Percentiles rank a stretch among this genome's conserved stretches.
Evolutionary conservation across 2,888 invertebrate species (phyloP).

Genomic region (Pristionchus mayeri): DNA sequence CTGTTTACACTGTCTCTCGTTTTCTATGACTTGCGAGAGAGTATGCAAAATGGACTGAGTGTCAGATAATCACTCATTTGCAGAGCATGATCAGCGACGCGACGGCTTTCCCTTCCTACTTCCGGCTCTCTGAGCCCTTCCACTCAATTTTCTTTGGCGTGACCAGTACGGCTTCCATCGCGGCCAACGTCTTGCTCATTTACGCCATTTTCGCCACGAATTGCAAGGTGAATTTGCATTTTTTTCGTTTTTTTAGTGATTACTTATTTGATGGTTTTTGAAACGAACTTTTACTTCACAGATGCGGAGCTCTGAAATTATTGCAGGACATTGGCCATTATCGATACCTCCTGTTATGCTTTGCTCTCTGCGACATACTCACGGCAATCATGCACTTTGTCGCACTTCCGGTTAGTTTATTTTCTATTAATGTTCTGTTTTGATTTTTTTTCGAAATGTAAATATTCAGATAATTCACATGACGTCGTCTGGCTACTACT

Average conservation of each 20-base stretch:
- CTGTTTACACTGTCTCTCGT: too few species aligned
- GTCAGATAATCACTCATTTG: too few species aligned
- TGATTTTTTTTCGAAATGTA: neutral
- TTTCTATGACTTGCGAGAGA: too few species aligned
- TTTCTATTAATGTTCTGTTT: too few species aligned
- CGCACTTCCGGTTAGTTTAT: neutral
- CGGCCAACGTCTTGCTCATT: neutral
- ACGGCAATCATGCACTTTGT: slow-evolving; percentile 14
- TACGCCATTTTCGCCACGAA: neutral
- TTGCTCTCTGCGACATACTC: neutral
- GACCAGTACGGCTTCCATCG: neutral
- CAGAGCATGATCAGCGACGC: too few species aligned
- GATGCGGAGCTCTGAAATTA: too few species aligned
- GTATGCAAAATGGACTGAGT: too few species aligned
- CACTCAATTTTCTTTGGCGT: neutral
- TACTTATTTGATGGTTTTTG: too few species aligned
- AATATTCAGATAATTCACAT: neutral
- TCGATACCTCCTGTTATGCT: slow-evolving; percentile 4
- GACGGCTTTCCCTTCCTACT: too few species aligned
- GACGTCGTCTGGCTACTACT: neutral
- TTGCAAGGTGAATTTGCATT: too few species aligned
- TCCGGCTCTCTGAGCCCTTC: neutral
- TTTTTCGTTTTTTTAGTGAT: too few species aligned
- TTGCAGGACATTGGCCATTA: neutral
- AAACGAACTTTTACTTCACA: too few species aligned